phyloP scores from a whole-genome alignment of 2,113 vertebrate species.

The Lagopus muta region DNA sequence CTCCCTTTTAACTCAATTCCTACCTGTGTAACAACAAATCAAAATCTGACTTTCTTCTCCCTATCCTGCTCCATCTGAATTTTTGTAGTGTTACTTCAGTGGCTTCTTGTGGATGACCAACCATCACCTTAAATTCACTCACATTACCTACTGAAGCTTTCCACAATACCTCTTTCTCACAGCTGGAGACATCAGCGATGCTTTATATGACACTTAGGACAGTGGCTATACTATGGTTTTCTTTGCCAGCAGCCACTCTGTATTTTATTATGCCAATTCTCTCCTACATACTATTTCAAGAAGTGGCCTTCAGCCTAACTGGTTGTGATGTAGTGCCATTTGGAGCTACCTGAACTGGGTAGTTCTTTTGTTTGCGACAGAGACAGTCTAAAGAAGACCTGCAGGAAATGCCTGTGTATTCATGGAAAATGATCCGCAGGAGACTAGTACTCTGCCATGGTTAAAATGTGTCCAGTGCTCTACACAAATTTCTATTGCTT shows the following conservation, averaged over 20 bases:
- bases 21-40: neutral
- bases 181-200: neutral
- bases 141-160: neutral
- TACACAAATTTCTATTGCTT: rapidly evolving
- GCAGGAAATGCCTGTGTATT: neutral
- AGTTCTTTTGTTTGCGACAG: neutral
- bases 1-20: neutral
- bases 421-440: neutral
- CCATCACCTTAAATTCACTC: no score
- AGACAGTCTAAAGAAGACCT: neutral
- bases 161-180: neutral
- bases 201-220: neutral
- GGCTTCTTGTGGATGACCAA: neutral
- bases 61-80: neutral
- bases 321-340: rapidly evolving
- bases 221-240: neutral
- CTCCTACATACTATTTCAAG: neutral
- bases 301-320: neutral
- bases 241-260: rapidly evolving
- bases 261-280: neutral
- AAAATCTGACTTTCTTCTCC: neutral
- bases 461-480: neutral
- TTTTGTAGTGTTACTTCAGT: neutral
- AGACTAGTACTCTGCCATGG: rapidly evolving
- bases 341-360: neutral